phyloP scores from a whole-genome alignment of 2,113 vertebrate genomes.

The Cepphus grylle region DNA sequence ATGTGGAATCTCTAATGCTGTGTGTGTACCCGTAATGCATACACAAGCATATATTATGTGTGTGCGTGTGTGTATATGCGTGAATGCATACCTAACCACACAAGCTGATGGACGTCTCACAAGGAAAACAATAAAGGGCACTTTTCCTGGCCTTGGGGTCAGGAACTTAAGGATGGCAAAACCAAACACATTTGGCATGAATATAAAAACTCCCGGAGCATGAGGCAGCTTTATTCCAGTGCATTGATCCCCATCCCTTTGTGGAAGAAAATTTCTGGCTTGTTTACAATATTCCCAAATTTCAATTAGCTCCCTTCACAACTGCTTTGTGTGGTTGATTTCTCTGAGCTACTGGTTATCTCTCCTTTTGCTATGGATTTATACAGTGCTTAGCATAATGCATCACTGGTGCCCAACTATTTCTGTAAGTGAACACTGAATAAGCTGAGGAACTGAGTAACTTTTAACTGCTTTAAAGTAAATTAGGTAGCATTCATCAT shows the following conservation, averaged over 20 bases:
- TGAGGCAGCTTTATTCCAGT: neutral
- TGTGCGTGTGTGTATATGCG: neutral
- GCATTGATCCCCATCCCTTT: neutral
- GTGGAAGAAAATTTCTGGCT: neutral
- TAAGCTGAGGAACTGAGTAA: neutral
- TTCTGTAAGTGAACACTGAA: neutral
- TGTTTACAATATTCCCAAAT: neutral
- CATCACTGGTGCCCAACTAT: neutral
- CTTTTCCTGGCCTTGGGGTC: neutral
- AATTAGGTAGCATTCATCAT: conserved; percentile 3
- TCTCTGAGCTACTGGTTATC: neutral
- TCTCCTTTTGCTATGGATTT: neutral
- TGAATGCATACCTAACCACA: neutral
- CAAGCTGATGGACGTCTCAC: neutral
- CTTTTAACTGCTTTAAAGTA: conserved; percentile 25
- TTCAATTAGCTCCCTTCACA: neutral
- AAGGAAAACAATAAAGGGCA: neutral
- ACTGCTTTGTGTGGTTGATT: neutral
- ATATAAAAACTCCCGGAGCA: neutral
- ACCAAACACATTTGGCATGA: neutral
- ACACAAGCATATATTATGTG: neutral
- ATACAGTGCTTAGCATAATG: neutral
- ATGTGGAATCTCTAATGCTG: neutral
- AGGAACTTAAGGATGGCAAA: conserved; percentile 37
- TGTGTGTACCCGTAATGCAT: neutral